Conservation (phyloP, 2,113 vertebrate species). For the Etia nguti region DNA sequence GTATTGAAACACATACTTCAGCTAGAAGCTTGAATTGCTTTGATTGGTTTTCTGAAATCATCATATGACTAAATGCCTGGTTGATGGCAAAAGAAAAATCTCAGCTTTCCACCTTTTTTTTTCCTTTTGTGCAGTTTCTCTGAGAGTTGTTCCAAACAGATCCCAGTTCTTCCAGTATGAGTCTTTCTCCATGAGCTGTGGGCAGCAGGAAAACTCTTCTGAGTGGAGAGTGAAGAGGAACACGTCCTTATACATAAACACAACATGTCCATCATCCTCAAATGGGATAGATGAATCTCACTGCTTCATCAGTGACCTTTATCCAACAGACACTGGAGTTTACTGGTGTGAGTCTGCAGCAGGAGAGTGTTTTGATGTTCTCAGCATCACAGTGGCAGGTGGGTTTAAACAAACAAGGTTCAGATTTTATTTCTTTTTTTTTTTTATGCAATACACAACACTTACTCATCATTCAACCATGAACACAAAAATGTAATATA, state of each 20-base stretch:
- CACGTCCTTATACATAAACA: fast-evolving
- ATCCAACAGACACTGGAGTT: not conserved
- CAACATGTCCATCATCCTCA: too few relatives aligned
- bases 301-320: not conserved
- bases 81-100: not conserved
- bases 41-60: fast-evolving
- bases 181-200: not conserved
- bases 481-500: not conserved
- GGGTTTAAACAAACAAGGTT: too few relatives aligned
- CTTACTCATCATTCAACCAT: too few relatives aligned
- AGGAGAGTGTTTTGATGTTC: fast-evolving
- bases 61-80: not conserved
- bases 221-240: not conserved
- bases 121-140: not conserved
- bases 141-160: not conserved
- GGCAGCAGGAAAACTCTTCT: not conserved
- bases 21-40: fast-evolving
- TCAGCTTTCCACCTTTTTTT: too few relatives aligned
- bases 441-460: not conserved
- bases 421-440: too few relatives aligned
- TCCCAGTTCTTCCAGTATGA: not conserved
- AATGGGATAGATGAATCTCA: fast-evolving
- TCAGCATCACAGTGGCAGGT: too few relatives aligned
- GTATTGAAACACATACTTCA: not conserved
- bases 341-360: too few relatives aligned